A percentile compares a stretch with the other conserved stretches of the same genome.
Evolutionary conservation across 2,888 invertebrate genomes (phyloP).

Genomic region (Tenthredo amoena): DNA sequence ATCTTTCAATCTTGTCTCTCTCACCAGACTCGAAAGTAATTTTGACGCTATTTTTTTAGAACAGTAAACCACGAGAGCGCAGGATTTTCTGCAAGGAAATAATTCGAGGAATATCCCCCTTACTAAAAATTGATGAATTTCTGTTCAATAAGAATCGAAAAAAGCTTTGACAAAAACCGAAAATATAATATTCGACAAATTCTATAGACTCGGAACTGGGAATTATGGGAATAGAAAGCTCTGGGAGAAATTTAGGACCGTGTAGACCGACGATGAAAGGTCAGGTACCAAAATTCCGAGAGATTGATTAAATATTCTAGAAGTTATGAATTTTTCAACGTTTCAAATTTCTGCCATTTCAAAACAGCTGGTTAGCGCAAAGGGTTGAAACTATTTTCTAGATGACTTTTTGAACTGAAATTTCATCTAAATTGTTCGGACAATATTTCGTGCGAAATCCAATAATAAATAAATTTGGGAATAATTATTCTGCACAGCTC

Average conservation of each 20-base stretch:
- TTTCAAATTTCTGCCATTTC: not conserved
- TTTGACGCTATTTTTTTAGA: not conserved
- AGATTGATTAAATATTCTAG: not conserved
- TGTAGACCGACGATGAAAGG: not conserved
- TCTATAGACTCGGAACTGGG: not conserved
- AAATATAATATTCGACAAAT: too few species aligned
- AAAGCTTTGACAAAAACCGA: too few species aligned
- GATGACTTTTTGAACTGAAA: not conserved
- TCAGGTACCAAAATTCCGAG: not conserved
- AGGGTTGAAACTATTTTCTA: not conserved
- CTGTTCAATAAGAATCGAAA: too few species aligned
- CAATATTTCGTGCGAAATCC: not conserved
- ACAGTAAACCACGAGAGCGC: not conserved
- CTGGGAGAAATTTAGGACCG: not conserved
- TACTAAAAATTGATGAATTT: not conserved
- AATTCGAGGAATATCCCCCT: not conserved
- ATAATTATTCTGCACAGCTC: not conserved
- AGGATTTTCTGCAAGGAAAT: not conserved
- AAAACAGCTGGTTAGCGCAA: not conserved
- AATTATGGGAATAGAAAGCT: not conserved
- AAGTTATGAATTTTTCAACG: not conserved
- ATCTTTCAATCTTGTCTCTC: conserved; percentile 17
- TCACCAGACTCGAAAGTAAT: not conserved
- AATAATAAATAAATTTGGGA: not conserved
- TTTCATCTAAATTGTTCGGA: not conserved